phyloP scores from a whole-genome alignment of 2,113 vertebrate genomes.

The Haemorhous mexicanus region DNA sequence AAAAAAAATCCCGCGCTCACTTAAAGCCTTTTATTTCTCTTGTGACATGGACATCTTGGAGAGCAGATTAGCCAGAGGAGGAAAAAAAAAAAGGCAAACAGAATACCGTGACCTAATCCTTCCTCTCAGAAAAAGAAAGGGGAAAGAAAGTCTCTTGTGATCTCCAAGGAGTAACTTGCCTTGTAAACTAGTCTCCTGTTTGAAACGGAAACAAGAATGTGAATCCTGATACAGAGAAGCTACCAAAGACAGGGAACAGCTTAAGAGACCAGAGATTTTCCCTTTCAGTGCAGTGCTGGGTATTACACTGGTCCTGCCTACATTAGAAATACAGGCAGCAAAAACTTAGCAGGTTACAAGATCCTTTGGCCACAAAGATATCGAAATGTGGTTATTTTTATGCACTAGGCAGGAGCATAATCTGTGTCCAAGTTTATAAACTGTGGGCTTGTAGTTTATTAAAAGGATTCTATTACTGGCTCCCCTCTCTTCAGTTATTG shows the following conservation, averaged over 20 bases:
- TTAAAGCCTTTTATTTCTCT: constrained; percentile 66
- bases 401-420: background rate
- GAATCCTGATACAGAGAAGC: constrained; percentile 56
- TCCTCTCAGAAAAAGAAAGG: constrained; percentile 64
- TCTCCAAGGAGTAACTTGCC: constrained; percentile 63
- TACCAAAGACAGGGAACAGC: constrained; percentile 51
- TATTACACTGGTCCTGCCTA: constrained; percentile 50
- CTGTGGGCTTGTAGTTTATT: constrained; percentile 46
- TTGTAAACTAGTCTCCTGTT: constrained; percentile 65
- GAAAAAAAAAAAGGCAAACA: constrained; percentile 49
- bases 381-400: background rate
- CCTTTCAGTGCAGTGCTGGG: background rate
- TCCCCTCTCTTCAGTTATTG: constrained; percentile 8
- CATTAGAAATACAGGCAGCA: background rate
- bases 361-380: constrained; percentile 27
- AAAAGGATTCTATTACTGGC: constrained; percentile 54
- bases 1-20: background rate
- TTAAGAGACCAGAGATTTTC: constrained; percentile 49
- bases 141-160: constrained; percentile 64
- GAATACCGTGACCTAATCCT: constrained; percentile 67
- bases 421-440: constrained; percentile 57
- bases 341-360: constrained; percentile 44
- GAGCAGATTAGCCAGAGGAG: constrained; percentile 68
- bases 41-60: constrained; percentile 62
- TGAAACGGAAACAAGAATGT: constrained; percentile 67